A percentile compares a stretch with the other conserved stretches of the same genome.
Conservation (phyloP, 2,113 vertebrate species). For the Miniopterus natalensis region DNA sequence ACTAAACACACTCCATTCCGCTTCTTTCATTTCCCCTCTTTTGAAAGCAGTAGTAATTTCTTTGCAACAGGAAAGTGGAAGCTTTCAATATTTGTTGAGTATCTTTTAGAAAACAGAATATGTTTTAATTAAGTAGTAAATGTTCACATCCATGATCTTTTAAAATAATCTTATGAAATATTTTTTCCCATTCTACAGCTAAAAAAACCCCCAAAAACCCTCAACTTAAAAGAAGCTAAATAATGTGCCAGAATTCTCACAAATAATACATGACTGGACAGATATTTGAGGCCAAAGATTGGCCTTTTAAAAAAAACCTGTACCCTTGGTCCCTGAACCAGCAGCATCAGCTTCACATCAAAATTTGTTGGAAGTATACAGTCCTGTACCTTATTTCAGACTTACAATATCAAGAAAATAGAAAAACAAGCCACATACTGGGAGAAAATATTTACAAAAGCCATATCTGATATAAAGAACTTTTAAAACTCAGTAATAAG, state of each 20-base stretch:
- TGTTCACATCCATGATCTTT: background rate
- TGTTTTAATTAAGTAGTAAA: slow-evolving; percentile 23
- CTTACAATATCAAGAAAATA: background rate
- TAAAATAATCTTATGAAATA: background rate
- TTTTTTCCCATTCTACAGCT: slow-evolving; percentile 10
- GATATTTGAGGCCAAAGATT: background rate
- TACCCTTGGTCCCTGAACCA: background rate
- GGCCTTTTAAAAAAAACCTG: background rate
- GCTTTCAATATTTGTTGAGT: background rate
- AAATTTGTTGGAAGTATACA: slow-evolving; percentile 15
- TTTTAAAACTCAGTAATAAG: background rate
- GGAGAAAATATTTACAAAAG: slow-evolving; percentile 8
- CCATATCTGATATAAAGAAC: background rate
- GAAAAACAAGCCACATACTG: background rate
- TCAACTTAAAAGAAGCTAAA: background rate
- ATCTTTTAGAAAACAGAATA: background rate
- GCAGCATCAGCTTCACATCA: background rate
- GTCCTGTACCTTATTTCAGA: background rate
- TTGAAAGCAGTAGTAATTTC: slow-evolving; percentile 15
- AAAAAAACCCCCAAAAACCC: background rate
- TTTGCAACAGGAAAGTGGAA: background rate
- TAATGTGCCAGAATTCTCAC: slow-evolving; percentile 4
- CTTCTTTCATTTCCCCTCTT: slow-evolving; percentile 5
- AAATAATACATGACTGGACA: slow-evolving; percentile 25
- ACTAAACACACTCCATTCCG: background rate